Evolutionary conservation across 2,888 invertebrate species (phyloP).

Genomic region (Drosophila kambysellisi): DNA sequence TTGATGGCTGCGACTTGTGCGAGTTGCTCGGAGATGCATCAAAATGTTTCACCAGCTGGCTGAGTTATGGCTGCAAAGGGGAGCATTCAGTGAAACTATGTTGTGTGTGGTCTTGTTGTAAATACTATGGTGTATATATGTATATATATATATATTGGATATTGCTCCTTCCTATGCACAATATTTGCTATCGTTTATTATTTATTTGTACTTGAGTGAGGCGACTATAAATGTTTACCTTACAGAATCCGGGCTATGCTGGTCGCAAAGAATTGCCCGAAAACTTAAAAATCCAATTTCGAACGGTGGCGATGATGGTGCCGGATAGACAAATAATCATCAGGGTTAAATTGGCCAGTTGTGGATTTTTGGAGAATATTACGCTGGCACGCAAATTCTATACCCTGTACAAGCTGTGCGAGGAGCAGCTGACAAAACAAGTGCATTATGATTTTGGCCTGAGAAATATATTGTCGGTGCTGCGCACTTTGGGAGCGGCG

Average conservation of each 20-base stretch:
- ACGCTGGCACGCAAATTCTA: constrained; percentile 98
- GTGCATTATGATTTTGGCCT: constrained; percentile 99
- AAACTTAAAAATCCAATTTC: constrained; percentile 98
- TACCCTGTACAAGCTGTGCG: constrained; percentile 97
- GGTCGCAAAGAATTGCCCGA: constrained; percentile 98
- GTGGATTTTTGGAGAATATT: constrained; percentile 98
- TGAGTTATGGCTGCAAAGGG: constrained; percentile 5
- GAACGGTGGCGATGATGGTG: constrained; percentile 99
- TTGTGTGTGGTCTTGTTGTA: constrained; percentile 1
- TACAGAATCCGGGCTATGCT: constrained; percentile 98
- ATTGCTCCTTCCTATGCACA: constrained; percentile 9
- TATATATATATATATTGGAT: not conserved
- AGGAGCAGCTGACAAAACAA: constrained; percentile 98
- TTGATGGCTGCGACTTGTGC: constrained; percentile 45
- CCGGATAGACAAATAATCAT: constrained; percentile 99
- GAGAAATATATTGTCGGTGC: constrained; percentile 96
- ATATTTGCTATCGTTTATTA: constrained; percentile 50
- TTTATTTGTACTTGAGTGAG: constrained; percentile 36
- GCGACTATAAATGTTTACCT: constrained; percentile 39
- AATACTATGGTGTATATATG: not conserved
- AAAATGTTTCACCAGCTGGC: constrained; percentile 32
- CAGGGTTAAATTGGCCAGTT: constrained; percentile 97
- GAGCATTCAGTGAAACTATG: not conserved
- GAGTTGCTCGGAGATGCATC: constrained; percentile 48
- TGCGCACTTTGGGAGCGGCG: constrained; percentile 95